Conservation (phyloP, 2,797 vertebrate species). For the Lacerta viridis region DNA sequence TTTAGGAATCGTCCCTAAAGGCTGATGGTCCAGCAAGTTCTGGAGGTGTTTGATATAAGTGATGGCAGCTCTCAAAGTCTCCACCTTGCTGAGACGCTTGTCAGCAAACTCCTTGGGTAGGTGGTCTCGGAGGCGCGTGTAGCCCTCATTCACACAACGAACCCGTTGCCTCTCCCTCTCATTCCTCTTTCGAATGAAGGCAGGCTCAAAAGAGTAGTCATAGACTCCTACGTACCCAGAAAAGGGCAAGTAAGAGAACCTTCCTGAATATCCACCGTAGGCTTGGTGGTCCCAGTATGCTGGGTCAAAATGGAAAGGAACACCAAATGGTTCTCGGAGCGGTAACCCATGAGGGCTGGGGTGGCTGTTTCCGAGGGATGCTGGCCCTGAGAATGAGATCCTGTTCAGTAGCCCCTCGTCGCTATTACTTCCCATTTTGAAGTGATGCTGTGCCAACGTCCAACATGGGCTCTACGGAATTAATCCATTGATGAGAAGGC, state of each 20-base stretch:
- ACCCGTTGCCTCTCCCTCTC: constrained; percentile 93
- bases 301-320: constrained; percentile 79
- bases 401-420: constrained; percentile 31
- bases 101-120: constrained; percentile 89
- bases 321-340: constrained; percentile 75
- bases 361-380: constrained; percentile 70
- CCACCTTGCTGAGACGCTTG: constrained; percentile 93
- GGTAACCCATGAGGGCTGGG: constrained; percentile 46
- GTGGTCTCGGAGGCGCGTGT: constrained; percentile 90
- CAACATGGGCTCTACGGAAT: constrained; percentile 41
- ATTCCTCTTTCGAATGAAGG: constrained; percentile 92
- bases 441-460: background rate
- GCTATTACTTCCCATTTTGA: constrained; percentile 68
- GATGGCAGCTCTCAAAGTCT: constrained; percentile 93
- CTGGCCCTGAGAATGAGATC: constrained; percentile 53
- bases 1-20: constrained; percentile 62
- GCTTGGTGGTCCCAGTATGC: constrained; percentile 81
- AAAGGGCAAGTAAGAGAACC: constrained; percentile 77
- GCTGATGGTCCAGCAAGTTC: constrained; percentile 83
- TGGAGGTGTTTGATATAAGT: constrained; percentile 93
- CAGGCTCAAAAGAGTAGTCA: constrained; percentile 87
- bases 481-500: constrained; percentile 51
- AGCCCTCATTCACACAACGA: constrained; percentile 96
- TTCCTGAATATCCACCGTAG: constrained; percentile 57
- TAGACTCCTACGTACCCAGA: constrained; percentile 77